phyloP scores from a whole-genome alignment of 2,888 invertebrate species.

The Bombylius discolor region DNA sequence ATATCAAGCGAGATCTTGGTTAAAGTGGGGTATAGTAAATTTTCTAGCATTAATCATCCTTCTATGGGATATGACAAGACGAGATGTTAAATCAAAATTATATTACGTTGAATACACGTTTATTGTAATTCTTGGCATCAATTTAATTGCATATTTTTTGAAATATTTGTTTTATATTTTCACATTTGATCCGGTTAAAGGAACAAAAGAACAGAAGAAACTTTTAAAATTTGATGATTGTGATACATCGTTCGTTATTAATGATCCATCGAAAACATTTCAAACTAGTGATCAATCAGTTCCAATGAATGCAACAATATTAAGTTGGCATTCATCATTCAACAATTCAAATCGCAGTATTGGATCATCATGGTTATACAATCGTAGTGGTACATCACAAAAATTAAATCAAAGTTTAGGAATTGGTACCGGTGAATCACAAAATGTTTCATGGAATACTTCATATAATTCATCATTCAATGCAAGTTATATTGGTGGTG shows the following conservation, averaged over 20 bases:
- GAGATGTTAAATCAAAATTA: conserved; percentile 19
- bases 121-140: conserved; percentile 37
- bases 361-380: conserved; percentile 25
- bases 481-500: conserved; percentile 14
- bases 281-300: not conserved
- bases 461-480: conserved; percentile 26
- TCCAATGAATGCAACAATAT: conserved; percentile 23
- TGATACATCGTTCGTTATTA: conserved; percentile 26
- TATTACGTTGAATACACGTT: conserved; percentile 37
- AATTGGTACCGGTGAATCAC: conserved; percentile 18
- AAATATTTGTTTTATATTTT: conserved; percentile 38
- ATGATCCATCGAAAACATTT: conserved; percentile 2
- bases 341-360: conserved; percentile 22
- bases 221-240: conserved; percentile 40
- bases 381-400: conserved; percentile 24
- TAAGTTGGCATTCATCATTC: conserved; percentile 36
- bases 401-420: conserved; percentile 15
- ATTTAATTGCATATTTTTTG: conserved; percentile 40
- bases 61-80: too few relatives aligned
- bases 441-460: conserved; percentile 23
- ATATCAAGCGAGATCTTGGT: conserved; percentile 22
- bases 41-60: not conserved
- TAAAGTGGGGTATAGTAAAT: conserved; percentile 32
- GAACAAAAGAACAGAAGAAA: conserved; percentile 41
- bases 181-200: conserved; percentile 33